phyloP scores from a whole-genome alignment of 2,888 invertebrate genomes.

The Eremobia ochroleuca region DNA sequence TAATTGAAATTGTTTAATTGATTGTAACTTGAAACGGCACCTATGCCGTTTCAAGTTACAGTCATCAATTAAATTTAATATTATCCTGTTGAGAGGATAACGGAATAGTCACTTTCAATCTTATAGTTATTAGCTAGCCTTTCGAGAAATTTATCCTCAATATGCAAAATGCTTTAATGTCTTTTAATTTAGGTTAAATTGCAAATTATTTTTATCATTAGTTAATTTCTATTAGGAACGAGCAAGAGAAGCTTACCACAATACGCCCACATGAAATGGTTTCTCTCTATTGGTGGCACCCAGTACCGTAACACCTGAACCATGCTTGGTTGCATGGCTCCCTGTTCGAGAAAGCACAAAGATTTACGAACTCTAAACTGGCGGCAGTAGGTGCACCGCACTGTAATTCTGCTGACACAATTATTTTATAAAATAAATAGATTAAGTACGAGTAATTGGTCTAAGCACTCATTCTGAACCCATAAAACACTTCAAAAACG shows the following conservation, averaged over 20 bases:
- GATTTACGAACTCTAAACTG: not conserved
- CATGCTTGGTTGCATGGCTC: constrained; percentile 89
- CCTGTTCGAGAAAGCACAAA: constrained; percentile 70
- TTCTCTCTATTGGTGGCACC: constrained; percentile 88
- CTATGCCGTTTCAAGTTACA: constrained; percentile 20
- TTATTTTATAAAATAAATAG: not conserved
- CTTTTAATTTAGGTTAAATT: not conserved
- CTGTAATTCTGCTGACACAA: not conserved
- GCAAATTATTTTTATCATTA: not conserved
- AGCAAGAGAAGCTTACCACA: constrained; percentile 78
- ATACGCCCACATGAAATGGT: constrained; percentile 89
- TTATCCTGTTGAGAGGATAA: constrained; percentile 15
- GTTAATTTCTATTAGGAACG: not conserved
- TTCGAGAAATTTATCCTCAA: constrained; percentile 1
- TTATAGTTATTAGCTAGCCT: constrained; percentile 6
- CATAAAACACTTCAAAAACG: not conserved
- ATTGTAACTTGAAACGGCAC: too few species aligned
- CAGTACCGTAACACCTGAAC: constrained; percentile 86
- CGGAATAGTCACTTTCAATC: constrained; percentile 13
- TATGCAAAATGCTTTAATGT: constrained; percentile 1
- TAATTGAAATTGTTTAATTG: too few species aligned
- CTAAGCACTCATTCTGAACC: not conserved
- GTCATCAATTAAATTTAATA: not conserved
- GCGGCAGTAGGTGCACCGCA: not conserved
- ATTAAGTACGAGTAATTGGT: not conserved